Evolutionary conservation across 2,797 vertebrate species (phyloP).

Genomic region (Pogonophryne albipinna): DNA sequence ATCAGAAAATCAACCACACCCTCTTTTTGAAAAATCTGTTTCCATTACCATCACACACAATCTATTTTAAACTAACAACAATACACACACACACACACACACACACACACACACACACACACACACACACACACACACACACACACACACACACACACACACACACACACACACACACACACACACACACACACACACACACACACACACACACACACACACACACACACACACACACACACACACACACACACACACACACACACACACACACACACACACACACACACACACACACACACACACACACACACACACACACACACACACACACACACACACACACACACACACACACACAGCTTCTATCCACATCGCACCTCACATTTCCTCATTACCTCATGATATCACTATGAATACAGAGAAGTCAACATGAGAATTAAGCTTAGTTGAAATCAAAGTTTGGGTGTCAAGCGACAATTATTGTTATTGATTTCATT

Average conservation of each 20-base stretch:
- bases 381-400: conserved; percentile 35
- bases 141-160: conserved; percentile 1
- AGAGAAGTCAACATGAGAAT: background rate
- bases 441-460: too few relatives aligned
- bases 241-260: background rate
- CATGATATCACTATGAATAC: conserved; percentile 15
- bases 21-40: background rate
- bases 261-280: background rate
- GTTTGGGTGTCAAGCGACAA: too few relatives aligned
- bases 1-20: conserved; percentile 25
- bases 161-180: background rate
- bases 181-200: background rate
- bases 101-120: background rate
- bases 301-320: background rate
- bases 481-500: background rate
- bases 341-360: background rate
- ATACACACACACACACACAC: background rate
- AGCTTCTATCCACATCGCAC: conserved; percentile 1
- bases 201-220: background rate
- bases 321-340: background rate
- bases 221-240: background rate
- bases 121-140: conserved; percentile 1
- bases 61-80: background rate
- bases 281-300: background rate
- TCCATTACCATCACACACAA: too few relatives aligned